Evolutionary conservation across 2,113 vertebrate species (phyloP), one percentile per base, ranked within the genome.

Genomic region (Crocuta crocuta): DNA sequence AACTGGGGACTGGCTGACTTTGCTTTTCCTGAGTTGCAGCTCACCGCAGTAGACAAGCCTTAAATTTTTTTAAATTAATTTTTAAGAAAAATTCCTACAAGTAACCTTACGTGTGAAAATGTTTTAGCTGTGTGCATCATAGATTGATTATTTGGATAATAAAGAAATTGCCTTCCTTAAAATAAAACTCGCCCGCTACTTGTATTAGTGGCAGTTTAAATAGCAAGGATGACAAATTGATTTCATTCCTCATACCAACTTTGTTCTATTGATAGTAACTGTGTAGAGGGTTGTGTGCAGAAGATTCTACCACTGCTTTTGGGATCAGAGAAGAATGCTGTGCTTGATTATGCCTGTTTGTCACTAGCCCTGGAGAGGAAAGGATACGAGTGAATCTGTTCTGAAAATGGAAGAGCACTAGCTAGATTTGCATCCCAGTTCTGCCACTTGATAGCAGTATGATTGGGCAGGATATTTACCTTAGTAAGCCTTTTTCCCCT

Each of bases 101-200:
- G 58, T 96, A 80, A 61, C 35, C 26, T 90, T 89, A 66, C 26
- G 21, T 73, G 12, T 58, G 70, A 61, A 86, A 74, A 81, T 63
- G 50, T 48, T 94, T 94, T 83, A 81, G n/a, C 28, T 93, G 66
- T 97, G n/a, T 85, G 85, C 73, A 31, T 94, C 45, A 26, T 39
- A 55, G 84, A 48, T 70, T 68, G 35, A 66, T 92, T 90, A 76
- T 58, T 86, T 50, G 39, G 68, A 66, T 88, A 83, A 55, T 91
- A 70, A 94, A 94, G n/a, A 58, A 55, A 50, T 23, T 26, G 33
- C 50, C 16, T 96, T 84, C 82, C 45, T 91, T 87, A 76, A 91
- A 28, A 86, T 81, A 92, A 88, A 88, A 73, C 45, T 84, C 8
- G 90, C 17, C 6, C 24, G 83, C 61, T 94, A 16, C n/a, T 74